phyloP scores from a whole-genome alignment of 2,113 vertebrate genomes.

The Solenodon paradoxus region DNA sequence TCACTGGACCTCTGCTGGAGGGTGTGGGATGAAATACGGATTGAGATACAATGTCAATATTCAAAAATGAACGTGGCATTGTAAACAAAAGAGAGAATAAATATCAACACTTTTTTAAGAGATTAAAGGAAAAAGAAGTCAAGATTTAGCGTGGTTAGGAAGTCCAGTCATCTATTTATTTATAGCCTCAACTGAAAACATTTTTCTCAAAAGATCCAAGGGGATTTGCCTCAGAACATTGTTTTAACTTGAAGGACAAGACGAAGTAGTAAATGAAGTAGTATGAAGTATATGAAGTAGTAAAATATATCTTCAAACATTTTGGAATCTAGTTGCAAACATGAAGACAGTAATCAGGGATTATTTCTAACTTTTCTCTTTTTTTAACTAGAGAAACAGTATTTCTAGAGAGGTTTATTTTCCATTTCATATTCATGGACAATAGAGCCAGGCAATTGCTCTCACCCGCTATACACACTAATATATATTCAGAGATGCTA shows the following conservation, averaged over 20 bases:
- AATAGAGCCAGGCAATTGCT: not conserved
- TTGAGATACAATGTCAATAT: no score
- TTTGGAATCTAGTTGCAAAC: not conserved
- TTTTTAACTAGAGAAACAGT: not conserved
- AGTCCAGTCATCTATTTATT: not conserved
- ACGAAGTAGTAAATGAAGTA: no score
- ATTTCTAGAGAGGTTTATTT: not conserved
- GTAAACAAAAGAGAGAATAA: no score
- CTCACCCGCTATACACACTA: not conserved
- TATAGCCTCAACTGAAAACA: not conserved
- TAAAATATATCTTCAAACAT: not conserved
- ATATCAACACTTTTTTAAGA: no score
- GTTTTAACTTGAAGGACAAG: not conserved
- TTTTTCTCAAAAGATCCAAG: not conserved
- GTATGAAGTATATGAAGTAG: not conserved
- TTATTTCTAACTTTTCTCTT: not conserved
- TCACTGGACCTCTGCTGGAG: no score
- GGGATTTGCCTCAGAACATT: not conserved
- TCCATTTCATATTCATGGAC: not conserved
- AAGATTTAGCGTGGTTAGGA: not conserved
- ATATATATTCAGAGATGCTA: not conserved
- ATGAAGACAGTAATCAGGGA: not conserved
- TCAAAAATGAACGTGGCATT: no score
- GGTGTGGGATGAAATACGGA: no score
- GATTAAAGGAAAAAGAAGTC: not conserved